Evolutionary conservation across 2,113 vertebrate genomes (phyloP).

Genomic region (Columba livia): DNA sequence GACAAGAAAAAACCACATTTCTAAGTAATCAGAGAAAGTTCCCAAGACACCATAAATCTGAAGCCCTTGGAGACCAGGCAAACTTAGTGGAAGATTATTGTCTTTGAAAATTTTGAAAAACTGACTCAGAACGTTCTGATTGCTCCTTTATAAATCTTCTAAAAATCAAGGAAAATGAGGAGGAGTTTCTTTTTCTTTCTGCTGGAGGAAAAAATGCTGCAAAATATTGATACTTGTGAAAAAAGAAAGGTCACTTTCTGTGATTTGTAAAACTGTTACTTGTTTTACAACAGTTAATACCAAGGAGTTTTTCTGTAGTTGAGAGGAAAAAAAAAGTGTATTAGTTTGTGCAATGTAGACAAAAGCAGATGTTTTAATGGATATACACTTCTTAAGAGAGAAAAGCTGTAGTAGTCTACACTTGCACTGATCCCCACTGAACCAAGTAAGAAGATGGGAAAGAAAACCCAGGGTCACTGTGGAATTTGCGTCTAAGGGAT

Average conservation of each 20-base stretch:
- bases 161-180: background rate
- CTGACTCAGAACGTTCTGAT: background rate
- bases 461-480: background rate
- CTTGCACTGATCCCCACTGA: background rate
- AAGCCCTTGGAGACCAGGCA: background rate
- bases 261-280: background rate
- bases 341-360: background rate
- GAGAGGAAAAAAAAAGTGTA: background rate
- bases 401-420: background rate
- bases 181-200: background rate
- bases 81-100: background rate
- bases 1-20: background rate
- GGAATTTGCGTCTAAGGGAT: background rate
- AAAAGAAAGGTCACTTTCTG: background rate
- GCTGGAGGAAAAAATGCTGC: background rate
- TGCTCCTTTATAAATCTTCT: background rate
- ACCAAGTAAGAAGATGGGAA: background rate
- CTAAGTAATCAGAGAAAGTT: background rate
- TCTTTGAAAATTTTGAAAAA: background rate
- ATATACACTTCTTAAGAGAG: background rate
- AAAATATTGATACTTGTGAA: background rate
- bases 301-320: background rate
- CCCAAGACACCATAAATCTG: background rate
- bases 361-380: background rate
- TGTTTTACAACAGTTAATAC: slow-evolving; percentile 23